A percentile compares a stretch with the other conserved stretches of the same genome.
Evolutionary conservation across 2,113 vertebrate species (phyloP).

Genomic region (Noturus placidus): DNA sequence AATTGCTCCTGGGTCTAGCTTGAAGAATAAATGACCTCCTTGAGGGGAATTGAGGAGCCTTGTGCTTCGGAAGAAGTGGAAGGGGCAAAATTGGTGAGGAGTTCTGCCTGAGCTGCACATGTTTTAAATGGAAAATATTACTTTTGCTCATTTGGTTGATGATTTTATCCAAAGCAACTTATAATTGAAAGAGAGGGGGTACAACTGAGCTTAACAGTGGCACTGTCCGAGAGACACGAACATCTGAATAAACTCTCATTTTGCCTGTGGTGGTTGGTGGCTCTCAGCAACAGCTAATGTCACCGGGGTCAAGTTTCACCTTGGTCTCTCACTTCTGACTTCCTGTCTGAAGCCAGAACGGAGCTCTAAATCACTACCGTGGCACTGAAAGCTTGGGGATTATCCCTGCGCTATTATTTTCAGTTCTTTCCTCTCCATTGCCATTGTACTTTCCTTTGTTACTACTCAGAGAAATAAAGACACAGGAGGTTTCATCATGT

Average conservation of each 20-base stretch:
- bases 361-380: conserved; percentile 33
- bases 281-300: conserved; percentile 40
- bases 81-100: neutral
- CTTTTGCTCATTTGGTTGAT: neutral
- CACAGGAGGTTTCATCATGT: conserved; percentile 11
- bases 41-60: conserved; percentile 7
- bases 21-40: conserved; percentile 23
- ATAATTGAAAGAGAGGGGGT: neutral
- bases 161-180: neutral
- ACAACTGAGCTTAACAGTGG: neutral
- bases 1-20: conserved; percentile 12
- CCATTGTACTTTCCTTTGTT: conserved; percentile 22
- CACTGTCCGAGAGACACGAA: neutral
- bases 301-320: conserved; percentile 28
- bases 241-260: conserved; percentile 7
- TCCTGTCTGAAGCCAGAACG: conserved; percentile 17
- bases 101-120: neutral
- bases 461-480: neutral
- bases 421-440: conserved; percentile 26
- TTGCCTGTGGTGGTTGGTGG: neutral
- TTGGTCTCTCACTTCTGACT: conserved; percentile 21
- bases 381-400: conserved; percentile 26
- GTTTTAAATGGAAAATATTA: neutral
- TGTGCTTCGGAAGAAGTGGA: neutral
- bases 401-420: conserved; percentile 40